Conservation (phyloP, 2,113 vertebrate species). For the Odocoileus virginianus region DNA sequence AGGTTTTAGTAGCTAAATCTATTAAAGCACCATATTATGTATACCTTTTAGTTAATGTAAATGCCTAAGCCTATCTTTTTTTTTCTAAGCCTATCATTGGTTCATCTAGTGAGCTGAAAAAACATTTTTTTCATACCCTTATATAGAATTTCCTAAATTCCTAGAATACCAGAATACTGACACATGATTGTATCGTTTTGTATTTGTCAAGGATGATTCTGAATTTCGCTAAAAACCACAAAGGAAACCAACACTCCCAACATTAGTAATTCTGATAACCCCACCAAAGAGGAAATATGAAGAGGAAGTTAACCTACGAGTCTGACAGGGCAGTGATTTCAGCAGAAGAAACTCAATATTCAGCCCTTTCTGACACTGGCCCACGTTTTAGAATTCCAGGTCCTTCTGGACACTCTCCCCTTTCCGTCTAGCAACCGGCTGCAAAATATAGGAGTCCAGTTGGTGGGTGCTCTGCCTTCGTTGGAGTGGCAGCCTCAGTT, state of each 20-base stretch:
- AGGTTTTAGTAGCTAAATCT: neutral
- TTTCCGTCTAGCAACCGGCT: neutral
- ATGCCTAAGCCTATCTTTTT: neutral
- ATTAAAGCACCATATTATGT: neutral
- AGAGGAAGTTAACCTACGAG: neutral
- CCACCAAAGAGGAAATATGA: constrained; percentile 38
- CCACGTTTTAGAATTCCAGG: neutral
- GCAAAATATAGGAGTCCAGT: neutral
- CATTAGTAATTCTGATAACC: constrained; percentile 13
- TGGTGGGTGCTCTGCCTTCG: neutral
- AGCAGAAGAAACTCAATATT: neutral
- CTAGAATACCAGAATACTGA: constrained; percentile 27
- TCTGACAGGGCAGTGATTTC: neutral
- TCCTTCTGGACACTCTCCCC: neutral
- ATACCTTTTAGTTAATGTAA: neutral
- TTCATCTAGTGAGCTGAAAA: neutral
- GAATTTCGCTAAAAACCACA: constrained; percentile 56
- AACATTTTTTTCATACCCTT: neutral
- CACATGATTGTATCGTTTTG: neutral
- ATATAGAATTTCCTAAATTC: neutral
- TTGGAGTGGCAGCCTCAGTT: neutral
- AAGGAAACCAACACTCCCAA: constrained; percentile 63
- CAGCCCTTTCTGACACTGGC: neutral
- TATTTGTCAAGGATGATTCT: neutral
- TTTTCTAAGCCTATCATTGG: neutral